Evolutionary conservation across 2,797 vertebrate genomes (phyloP), one percentile per base, ranked within the genome.

Genomic region (Crypturellus tataupa): DNA sequence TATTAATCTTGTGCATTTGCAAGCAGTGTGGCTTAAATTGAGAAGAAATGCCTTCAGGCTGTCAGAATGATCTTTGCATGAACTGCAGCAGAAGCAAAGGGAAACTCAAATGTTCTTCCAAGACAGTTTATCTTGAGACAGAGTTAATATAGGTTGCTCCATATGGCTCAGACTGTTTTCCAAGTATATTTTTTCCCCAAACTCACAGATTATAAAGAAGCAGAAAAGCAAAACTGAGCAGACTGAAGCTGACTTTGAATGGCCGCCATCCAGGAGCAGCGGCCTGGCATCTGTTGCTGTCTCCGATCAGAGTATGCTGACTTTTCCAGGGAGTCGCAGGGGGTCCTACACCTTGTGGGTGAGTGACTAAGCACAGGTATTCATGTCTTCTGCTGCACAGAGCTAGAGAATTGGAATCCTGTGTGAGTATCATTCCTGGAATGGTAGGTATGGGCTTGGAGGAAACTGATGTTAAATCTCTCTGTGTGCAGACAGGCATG

Each of bases 141-240:
- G 46, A 25, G n/a, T 40, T 90, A 35, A 33, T 5, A 17, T 12
- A 25, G 12, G 59, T 91, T 77, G 24, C 14, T 40, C 71, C 18
- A 0, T 73, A 24, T 0, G 1, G 27, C 47, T 78, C 59, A 51
- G 23, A 8, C 11, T 70, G 20, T 72, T 88, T 85, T 82, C 64
- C 8, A 10, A 42, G 85, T 29, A 89, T 8, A 14, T 64, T 3
- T 7, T 69, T 40, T 64, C 4, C 33, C 10, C 2, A 56, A 1
- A 33, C 23, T 81, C 69, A 62, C 93, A 99, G 99, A 99, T 99
- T 86, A 98, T 99, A 91, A 98, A 98, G 94, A 98, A 99, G 95
- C 98, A 98, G 97, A 99, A 98, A 60, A 98, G 93, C 86, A 98
- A 98, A 80, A 89, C 96, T 3, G 98, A 98, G 96, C 98, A 98